Base-by-base conservation (phyloP, 2,888 invertebrate species). In the Tipula unca region DNA sequence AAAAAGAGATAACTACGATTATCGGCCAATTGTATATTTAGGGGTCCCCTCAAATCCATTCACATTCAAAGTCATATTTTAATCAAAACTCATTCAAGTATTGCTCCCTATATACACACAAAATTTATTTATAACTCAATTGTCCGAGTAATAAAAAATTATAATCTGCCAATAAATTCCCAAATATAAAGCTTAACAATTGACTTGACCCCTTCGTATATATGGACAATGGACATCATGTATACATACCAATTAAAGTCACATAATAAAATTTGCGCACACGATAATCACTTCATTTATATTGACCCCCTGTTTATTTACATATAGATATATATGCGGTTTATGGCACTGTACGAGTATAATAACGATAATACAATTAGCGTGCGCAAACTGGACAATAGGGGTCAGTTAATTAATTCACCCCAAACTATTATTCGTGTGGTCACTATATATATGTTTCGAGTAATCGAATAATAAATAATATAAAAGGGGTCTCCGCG, bases 221-320 rank as follows among this genome's bases (percentile, higher is more conserved):
- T 17, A 39, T 39, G 1, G 39, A 32, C n/a, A 3, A 4, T 10
- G 25, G 69, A 69, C 69, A 20, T 48, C 48, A 6, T 48, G 48
- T 48, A 48, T 10, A 10, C 20, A 48, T 32, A 17, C 25, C 69
- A 69, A 69, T 69, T 69, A 69, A 20, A 69, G 69, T 69, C 25
- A 69, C 69, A 69, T 69, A 69, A 69, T 69, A 69, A 69, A 69
- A 69, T 69, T 69, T 69, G 69, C 69, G 69, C 69, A 69, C 69
- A 25, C 69, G 69, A 69, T 25, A 69, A 25, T 48, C 48, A 17
- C 48, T 17, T 48, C 10, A 48, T 69, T 69, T 69, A 69, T 25
- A 54, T 54, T 54, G 48, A 54, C 48, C 48, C n/a, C 48, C 17
- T 54, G 1, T 5, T 4, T 36, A 39, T 39, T 39, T 39, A 39